Conservation (phyloP, 2,888 invertebrate species). For the Timandra comae region DNA sequence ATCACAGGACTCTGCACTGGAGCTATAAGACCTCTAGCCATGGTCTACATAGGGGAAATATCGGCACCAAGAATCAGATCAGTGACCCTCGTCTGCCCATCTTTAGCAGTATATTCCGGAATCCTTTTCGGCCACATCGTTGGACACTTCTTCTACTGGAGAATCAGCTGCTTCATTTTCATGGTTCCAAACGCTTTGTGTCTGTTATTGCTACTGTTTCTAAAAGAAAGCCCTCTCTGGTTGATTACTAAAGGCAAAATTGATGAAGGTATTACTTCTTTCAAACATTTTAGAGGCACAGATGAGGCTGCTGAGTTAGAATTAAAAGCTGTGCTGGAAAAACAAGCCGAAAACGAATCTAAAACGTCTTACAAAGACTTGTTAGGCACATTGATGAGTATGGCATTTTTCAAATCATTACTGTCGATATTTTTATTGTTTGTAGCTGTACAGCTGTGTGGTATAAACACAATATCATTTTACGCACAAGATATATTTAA, state of each 20-base stretch:
- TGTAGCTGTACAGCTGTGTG: constrained; percentile 7
- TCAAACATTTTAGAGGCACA: constrained; percentile 31
- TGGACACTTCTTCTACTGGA: constrained; percentile 8
- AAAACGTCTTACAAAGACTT: constrained; percentile 2
- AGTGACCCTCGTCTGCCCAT: constrained; percentile 24
- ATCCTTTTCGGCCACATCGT: constrained; percentile 9
- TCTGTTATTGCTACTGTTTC: constrained; percentile 3
- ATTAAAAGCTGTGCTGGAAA: constrained; percentile 17
- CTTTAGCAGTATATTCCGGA: constrained; percentile 4
- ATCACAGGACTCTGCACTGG: constrained; percentile 38
- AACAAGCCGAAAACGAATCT: constrained; percentile 4
- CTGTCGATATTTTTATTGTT: constrained; percentile 1
- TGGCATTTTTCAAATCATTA: constrained; percentile 8
- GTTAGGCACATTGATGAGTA: neutral
- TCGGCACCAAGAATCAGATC: constrained; percentile 43
- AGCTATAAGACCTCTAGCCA: constrained; percentile 29
- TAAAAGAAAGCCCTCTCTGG: constrained; percentile 38
- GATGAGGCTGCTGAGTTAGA: constrained; percentile 24
- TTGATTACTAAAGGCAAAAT: constrained; percentile 29
- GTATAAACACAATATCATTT: constrained; percentile 6
- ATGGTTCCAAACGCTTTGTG: constrained; percentile 4
- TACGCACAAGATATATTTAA: constrained; percentile 9
- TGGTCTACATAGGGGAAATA: constrained; percentile 45
- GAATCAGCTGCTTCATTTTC: constrained; percentile 4
- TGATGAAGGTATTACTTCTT: constrained; percentile 26